A percentile compares a stretch with the other conserved stretches of the same genome.
phyloP scores from a whole-genome alignment of 2,797 vertebrate genomes.

The Smutsia gigantea region DNA sequence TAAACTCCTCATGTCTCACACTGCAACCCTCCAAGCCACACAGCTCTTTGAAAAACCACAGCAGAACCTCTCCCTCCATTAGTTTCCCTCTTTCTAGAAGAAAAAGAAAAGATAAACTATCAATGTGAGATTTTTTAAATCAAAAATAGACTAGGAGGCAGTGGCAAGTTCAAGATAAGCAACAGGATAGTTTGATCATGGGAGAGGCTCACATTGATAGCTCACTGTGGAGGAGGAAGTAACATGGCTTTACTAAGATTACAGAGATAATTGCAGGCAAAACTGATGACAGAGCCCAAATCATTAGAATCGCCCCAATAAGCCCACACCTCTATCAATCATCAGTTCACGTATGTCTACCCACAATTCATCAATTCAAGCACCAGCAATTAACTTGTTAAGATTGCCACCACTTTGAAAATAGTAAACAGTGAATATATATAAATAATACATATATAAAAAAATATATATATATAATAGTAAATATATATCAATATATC shows the following conservation, averaged over 20 bases:
- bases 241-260: background rate
- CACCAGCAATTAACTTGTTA: background rate
- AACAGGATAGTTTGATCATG: background rate
- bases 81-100: background rate
- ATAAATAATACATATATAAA: too few species aligned
- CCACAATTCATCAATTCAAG: background rate
- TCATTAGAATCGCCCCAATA: background rate
- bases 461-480: too few species aligned
- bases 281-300: background rate
- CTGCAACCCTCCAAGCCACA: background rate
- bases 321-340: background rate
- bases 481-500: too few species aligned
- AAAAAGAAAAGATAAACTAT: background rate
- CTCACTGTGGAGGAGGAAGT: background rate
- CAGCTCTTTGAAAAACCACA: background rate
- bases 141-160: conserved; percentile 5
- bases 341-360: background rate
- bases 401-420: background rate
- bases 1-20: background rate
- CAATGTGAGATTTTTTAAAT: background rate
- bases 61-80: background rate
- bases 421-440: background rate
- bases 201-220: background rate
- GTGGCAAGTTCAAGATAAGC: background rate
- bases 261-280: background rate